Conservation (phyloP, 2,113 vertebrate genomes). For the Ornithorhynchus anatinus region DNA sequence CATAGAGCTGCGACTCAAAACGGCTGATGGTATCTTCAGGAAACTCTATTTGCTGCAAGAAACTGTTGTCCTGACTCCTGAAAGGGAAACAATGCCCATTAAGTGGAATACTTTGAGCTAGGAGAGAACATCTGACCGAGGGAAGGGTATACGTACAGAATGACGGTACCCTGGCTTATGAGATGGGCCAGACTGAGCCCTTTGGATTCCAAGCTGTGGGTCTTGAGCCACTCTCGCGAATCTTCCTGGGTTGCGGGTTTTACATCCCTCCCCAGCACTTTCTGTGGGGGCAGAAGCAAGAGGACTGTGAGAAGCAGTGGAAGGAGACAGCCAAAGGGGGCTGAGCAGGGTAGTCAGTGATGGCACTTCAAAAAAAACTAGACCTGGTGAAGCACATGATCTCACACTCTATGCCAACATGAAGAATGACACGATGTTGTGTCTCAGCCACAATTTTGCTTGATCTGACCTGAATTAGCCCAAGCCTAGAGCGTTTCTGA, state of each 20-base stretch:
- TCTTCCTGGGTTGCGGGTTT: constrained; percentile 32
- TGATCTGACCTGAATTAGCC: too few species aligned
- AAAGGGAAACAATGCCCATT: constrained; percentile 5
- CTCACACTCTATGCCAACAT: too few species aligned
- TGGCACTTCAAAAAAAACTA: too few species aligned
- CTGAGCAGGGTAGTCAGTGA: background rate
- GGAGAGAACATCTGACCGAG: background rate
- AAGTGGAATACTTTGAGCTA: background rate
- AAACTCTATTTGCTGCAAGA: constrained; percentile 53
- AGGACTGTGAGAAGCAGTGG: background rate
- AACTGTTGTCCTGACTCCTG: constrained; percentile 45
- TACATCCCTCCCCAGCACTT: constrained; percentile 8
- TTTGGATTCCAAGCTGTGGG: constrained; percentile 63
- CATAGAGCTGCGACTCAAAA: constrained; percentile 70
- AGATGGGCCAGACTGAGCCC: constrained; percentile 71
- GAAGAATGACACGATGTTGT: too few species aligned
- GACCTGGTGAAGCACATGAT: too few species aligned
- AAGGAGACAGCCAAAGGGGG: background rate
- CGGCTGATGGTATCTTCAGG: constrained; percentile 37
- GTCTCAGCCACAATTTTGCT: too few species aligned
- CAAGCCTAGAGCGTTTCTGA: too few species aligned
- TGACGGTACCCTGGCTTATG: constrained; percentile 45
- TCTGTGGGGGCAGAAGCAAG: constrained; percentile 46
- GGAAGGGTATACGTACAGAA: constrained; percentile 56
- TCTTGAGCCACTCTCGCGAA: constrained; percentile 71